These are phyloP conservation scores for Drosophila tani DNA, from an alignment of 1,140 invertebrate species.

Conservation along the genomic window DNA sequence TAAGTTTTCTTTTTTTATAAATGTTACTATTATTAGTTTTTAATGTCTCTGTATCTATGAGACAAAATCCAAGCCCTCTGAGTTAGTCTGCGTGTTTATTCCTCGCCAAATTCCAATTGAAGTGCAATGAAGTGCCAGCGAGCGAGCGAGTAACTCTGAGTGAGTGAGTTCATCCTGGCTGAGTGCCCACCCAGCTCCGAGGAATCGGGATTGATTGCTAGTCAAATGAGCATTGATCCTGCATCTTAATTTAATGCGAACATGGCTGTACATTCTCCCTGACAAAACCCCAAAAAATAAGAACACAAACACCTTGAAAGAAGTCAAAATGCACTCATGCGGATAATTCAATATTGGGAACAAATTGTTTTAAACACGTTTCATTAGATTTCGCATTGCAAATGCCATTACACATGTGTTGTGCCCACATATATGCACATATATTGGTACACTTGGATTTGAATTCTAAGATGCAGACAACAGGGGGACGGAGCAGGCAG, in stretches of 20 bases:
- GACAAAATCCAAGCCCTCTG: no score
- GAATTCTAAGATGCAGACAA: conserved; percentile 57
- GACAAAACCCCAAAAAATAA: background rate
- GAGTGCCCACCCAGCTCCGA: conserved; percentile 15
- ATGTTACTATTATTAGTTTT: no score
- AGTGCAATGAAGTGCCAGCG: conserved; percentile 34
- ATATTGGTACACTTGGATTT: conserved; percentile 10
- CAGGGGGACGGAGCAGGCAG: conserved; percentile 28
- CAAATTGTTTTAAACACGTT: conserved; percentile 82
- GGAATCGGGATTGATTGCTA: conserved; percentile 34
- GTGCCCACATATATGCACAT: background rate
- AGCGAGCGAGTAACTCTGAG: background rate
- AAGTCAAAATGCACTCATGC: conserved; percentile 69
- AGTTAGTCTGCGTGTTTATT: background rate
- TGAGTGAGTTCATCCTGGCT: conserved; percentile 8
- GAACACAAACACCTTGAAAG: conserved; percentile 31
- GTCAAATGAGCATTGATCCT: conserved; percentile 35
- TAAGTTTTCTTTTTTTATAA: no score
- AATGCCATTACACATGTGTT: conserved; percentile 43
- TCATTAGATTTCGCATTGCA: conserved; percentile 73
- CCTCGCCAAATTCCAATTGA: conserved; percentile 11
- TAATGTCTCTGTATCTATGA: no score
- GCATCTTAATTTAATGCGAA: conserved; percentile 33
- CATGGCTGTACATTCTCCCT: background rate
- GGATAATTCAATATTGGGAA: conserved; percentile 80